Evolutionary conservation across 2,113 vertebrate species (phyloP).

Genomic region (Hyperoodon ampullatus): DNA sequence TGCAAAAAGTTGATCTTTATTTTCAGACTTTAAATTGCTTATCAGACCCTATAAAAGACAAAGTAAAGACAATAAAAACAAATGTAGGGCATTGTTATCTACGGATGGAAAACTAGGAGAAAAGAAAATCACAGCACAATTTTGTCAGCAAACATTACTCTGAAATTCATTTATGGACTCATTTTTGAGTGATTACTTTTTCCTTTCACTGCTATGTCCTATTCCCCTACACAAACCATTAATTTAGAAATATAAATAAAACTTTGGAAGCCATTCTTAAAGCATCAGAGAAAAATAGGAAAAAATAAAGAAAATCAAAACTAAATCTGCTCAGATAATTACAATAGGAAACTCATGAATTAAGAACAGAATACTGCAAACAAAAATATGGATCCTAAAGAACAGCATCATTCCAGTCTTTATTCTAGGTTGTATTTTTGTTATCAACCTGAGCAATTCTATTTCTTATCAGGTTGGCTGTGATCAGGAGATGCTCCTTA

Average conservation of each 20-base stretch:
- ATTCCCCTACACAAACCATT: slow-evolving; percentile 74
- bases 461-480: neutral
- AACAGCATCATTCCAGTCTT: neutral
- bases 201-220: slow-evolving; percentile 56
- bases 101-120: slow-evolving; percentile 66
- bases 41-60: slow-evolving; percentile 75
- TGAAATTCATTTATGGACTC: slow-evolving; percentile 78
- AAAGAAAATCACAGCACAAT: slow-evolving; percentile 78
- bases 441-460: neutral
- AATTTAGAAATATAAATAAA: slow-evolving; percentile 82
- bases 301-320: slow-evolving; percentile 64
- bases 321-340: slow-evolving; percentile 68
- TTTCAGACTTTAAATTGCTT: slow-evolving; percentile 77
- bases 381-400: neutral
- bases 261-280: slow-evolving; percentile 66
- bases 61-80: slow-evolving; percentile 78
- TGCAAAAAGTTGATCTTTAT: slow-evolving; percentile 78
- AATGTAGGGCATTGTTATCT: slow-evolving; percentile 71
- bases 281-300: slow-evolving; percentile 54
- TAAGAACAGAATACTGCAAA: slow-evolving; percentile 26
- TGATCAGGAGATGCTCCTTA: neutral
- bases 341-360: slow-evolving; percentile 63
- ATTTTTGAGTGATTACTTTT: slow-evolving; percentile 77
- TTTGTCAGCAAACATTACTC: slow-evolving; percentile 82
- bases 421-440: slow-evolving; percentile 2